phyloP scores from a whole-genome alignment of 2,113 vertebrate genomes.

The Craseonycteris thonglongyai region DNA sequence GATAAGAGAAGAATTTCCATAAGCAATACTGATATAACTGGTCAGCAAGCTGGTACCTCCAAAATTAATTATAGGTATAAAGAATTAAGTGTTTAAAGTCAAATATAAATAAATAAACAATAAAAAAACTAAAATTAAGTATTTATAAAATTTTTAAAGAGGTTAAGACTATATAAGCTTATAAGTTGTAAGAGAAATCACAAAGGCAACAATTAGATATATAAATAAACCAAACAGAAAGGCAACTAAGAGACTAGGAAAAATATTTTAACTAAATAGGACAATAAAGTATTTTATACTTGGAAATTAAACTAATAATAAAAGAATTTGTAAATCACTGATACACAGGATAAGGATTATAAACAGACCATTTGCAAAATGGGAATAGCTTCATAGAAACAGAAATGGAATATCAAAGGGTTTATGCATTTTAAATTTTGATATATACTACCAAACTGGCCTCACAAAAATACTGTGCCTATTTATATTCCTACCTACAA shows the following conservation, averaged over 20 bases:
- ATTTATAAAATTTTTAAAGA: conserved; percentile 28
- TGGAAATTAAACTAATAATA: conserved; percentile 12
- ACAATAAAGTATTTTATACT: neutral
- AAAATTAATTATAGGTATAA: neutral
- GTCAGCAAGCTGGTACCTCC: neutral
- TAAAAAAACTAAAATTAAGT: conserved; percentile 19
- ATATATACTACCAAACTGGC: neutral
- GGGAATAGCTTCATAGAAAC: neutral
- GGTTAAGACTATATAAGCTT: neutral
- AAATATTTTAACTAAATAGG: neutral
- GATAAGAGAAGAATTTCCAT: neutral
- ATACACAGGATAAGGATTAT: neutral
- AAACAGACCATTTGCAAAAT: neutral
- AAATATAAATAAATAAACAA: conserved; percentile 13
- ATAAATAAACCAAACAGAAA: conserved; percentile 34
- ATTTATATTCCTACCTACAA: neutral
- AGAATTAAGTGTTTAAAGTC: neutral
- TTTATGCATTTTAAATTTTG: neutral
- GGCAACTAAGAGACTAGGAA: conserved; percentile 11
- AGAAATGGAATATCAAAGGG: neutral
- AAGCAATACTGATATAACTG: neutral
- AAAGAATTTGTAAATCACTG: neutral
- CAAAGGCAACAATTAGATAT: conserved; percentile 37
- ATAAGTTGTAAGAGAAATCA: neutral
- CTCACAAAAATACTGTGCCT: neutral